Percentiles rank a stretch among this genome's conserved stretches.
Evolutionary conservation across 1,140 invertebrate genomes (phyloP).

Genomic region (Mercenaria mercenaria): DNA sequence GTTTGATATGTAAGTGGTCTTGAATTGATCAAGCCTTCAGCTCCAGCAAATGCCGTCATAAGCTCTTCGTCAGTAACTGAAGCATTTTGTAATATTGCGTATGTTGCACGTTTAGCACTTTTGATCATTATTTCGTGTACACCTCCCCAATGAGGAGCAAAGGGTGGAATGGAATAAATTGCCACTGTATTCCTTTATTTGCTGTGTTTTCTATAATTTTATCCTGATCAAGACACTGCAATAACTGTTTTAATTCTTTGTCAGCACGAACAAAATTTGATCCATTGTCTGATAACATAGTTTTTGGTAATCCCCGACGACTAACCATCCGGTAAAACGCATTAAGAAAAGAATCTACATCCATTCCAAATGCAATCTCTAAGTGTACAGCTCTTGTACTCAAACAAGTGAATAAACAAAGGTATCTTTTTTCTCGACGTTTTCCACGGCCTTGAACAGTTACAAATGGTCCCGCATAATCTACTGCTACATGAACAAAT

Average conservation of each 20-base stretch:
- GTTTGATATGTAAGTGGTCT: conserved; percentile 75
- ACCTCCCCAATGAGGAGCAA: conserved; percentile 59
- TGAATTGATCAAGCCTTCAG: conserved; percentile 72
- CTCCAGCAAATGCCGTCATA: conserved; percentile 67
- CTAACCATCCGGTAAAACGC: conserved; percentile 16
- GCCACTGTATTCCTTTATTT: conserved; percentile 1
- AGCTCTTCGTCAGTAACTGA: conserved; percentile 36
- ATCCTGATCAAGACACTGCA: neutral
- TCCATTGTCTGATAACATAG: conserved; percentile 57
- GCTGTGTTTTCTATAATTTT: neutral
- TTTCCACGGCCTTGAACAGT: conserved; percentile 39
- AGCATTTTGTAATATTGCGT: conserved; percentile 2
- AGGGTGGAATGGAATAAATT: conserved; percentile 55
- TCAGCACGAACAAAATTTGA: conserved; percentile 59
- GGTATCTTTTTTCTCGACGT: conserved; percentile 43
- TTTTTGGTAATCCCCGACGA: conserved; percentile 42
- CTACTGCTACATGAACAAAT: conserved; percentile 26
- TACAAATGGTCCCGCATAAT: conserved; percentile 59
- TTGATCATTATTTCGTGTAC: conserved; percentile 53
- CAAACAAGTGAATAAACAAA: conserved; percentile 60
- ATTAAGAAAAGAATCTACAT: conserved; percentile 47
- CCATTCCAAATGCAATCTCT: conserved; percentile 20
- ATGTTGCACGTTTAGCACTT: conserved; percentile 11
- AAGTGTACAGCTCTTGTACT: conserved; percentile 61
- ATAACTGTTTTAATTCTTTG: conserved; percentile 24